These are phyloP conservation scores for Passer montanus DNA, from an alignment of 2,113 vertebrate species.

Conservation along the genomic window DNA sequence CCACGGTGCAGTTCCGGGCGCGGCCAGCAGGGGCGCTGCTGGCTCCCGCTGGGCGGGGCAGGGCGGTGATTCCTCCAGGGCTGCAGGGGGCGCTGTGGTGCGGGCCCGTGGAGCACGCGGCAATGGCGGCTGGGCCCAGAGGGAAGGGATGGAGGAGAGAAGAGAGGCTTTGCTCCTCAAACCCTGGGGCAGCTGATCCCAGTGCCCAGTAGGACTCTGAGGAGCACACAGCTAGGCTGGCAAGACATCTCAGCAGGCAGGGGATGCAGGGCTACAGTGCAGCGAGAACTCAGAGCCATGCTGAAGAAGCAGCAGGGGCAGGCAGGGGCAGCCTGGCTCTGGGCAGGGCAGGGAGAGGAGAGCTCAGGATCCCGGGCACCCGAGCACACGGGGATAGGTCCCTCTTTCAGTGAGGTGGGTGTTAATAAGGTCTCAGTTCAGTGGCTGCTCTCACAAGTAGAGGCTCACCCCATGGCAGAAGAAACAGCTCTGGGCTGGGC, in stretches of 20 bases:
- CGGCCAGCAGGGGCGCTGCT: neutral
- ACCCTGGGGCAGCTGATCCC: no score
- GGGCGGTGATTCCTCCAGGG: no score
- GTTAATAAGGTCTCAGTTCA: neutral
- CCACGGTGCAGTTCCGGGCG: neutral
- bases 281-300: neutral
- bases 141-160: no score
- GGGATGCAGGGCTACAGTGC: neutral
- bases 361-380: neutral
- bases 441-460: neutral
- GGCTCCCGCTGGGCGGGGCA: neutral
- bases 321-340: no score
- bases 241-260: neutral
- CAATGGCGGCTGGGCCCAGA: no score
- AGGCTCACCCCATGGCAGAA: neutral
- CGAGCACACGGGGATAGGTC: neutral
- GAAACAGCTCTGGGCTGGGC: neutral
- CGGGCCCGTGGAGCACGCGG: no score
- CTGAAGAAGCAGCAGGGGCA: neutral
- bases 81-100: no score
- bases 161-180: no score
- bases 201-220: neutral
- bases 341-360: neutral
- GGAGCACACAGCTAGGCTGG: no score
- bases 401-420: neutral